Evolutionary conservation across 2,797 vertebrate genomes (phyloP).

Genomic region (Poeciliopsis turneri): DNA sequence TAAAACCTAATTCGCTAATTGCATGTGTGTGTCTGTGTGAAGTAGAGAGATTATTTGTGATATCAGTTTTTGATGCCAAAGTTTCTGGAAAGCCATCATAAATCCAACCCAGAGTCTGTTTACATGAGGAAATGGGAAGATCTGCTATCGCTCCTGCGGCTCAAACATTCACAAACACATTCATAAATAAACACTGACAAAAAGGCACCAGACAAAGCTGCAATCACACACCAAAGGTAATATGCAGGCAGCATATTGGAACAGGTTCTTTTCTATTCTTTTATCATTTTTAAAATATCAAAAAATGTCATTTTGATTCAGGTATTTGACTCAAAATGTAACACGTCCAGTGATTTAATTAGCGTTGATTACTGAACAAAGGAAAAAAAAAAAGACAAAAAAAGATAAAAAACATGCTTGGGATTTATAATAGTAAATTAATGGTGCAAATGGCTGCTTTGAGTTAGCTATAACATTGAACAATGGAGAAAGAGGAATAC

Average conservation of each 20-base stretch:
- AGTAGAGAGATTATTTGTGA: not conserved
- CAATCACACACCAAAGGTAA: constrained; percentile 34
- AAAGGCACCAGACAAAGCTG: constrained; percentile 29
- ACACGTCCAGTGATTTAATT: constrained; percentile 61
- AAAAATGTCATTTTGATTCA: constrained; percentile 5
- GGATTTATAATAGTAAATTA: not conserved
- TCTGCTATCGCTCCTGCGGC: constrained; percentile 45
- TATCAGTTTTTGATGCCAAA: constrained; percentile 37
- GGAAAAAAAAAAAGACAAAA: not conserved
- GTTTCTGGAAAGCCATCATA: constrained; percentile 44
- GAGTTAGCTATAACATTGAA: no score
- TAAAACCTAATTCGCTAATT: not conserved
- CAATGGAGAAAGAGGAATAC: not conserved
- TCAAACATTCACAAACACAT: constrained; percentile 13
- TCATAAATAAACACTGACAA: constrained; percentile 18
- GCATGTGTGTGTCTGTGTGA: not conserved
- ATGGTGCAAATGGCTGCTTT: no score
- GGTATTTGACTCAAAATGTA: constrained; percentile 24
- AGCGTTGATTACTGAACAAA: constrained; percentile 29
- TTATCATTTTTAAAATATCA: constrained; percentile 18
- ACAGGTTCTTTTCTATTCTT: constrained; percentile 43
- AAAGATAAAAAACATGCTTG: not conserved
- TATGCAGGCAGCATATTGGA: constrained; percentile 18
- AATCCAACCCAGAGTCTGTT: constrained; percentile 57
- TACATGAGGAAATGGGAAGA: constrained; percentile 63